These are phyloP conservation scores for Physeter macrocephalus DNA, from an alignment of 2,113 vertebrate species.

Conservation along the genomic window DNA sequence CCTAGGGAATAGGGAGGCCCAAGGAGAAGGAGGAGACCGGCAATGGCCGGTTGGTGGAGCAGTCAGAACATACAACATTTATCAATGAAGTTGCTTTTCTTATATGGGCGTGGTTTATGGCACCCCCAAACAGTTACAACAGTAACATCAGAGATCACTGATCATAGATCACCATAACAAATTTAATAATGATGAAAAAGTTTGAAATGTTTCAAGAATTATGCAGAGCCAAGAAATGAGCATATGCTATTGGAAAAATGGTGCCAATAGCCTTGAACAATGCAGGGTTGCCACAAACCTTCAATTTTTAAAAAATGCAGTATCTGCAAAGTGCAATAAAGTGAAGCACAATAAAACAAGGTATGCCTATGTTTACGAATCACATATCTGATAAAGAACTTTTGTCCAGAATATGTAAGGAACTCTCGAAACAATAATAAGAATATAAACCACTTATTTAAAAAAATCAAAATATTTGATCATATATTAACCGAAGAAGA, in stretches of 20 bases:
- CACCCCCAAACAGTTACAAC: background rate
- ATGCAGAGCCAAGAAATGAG: background rate
- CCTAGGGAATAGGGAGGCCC: background rate
- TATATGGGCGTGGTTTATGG: background rate
- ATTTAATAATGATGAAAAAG: background rate
- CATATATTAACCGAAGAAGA: background rate
- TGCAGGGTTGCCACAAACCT: background rate
- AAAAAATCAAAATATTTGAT: constrained; percentile 8
- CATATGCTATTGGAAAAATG: background rate
- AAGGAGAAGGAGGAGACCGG: background rate
- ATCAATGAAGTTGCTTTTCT: background rate
- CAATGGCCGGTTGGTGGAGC: background rate
- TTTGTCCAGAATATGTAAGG: background rate
- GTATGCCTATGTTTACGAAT: background rate
- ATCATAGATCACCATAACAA: background rate
- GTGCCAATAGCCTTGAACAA: background rate
- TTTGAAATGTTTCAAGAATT: background rate
- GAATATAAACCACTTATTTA: background rate
- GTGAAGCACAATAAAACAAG: background rate
- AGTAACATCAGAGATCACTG: background rate
- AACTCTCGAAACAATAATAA: background rate
- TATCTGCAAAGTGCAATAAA: background rate
- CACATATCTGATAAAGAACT: background rate
- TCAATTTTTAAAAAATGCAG: background rate
- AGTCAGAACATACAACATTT: background rate